Evolutionary conservation across 2,797 vertebrate genomes (phyloP).

Genomic region (Lycodopsis pacificus): DNA sequence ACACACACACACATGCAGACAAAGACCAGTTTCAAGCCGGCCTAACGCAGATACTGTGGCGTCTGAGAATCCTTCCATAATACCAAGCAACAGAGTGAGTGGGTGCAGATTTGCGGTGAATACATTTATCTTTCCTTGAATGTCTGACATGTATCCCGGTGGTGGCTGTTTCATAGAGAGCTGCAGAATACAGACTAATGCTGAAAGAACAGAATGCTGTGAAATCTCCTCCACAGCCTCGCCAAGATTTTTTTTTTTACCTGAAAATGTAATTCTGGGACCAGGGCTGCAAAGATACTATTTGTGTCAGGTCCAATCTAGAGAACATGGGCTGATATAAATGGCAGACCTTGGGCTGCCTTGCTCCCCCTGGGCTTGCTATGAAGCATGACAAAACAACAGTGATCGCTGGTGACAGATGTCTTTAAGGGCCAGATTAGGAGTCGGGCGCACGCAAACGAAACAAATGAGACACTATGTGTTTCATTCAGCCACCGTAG

Average conservation of each 20-base stretch:
- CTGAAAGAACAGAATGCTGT: constrained; percentile 68
- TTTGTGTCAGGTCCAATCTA: constrained; percentile 87
- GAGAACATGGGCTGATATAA: constrained; percentile 83
- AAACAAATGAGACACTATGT: constrained; percentile 83
- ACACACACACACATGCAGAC: constrained; percentile 17
- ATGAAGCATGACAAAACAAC: constrained; percentile 88
- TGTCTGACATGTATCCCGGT: constrained; percentile 71
- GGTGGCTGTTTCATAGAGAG: constrained; percentile 69
- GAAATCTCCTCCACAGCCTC: constrained; percentile 65
- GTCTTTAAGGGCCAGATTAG: constrained; percentile 89
- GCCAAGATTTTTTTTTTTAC: constrained; percentile 76
- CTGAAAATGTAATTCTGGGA: constrained; percentile 83
- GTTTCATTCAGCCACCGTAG: constrained; percentile 71
- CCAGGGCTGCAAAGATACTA: constrained; percentile 81
- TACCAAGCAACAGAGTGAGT: constrained; percentile 65
- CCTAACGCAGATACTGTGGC: constrained; percentile 52
- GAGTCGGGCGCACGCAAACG: constrained; percentile 82
- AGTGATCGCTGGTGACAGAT: constrained; percentile 88
- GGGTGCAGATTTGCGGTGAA: constrained; percentile 76
- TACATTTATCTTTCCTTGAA: constrained; percentile 73
- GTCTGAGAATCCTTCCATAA: constrained; percentile 70
- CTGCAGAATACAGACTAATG: constrained; percentile 70
- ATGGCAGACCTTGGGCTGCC: constrained; percentile 84
- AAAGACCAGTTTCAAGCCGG: constrained; percentile 52
- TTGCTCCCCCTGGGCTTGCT: constrained; percentile 76